Base-by-base conservation (phyloP, 2,888 invertebrate genomes). In the Eudemis profundana region DNA sequence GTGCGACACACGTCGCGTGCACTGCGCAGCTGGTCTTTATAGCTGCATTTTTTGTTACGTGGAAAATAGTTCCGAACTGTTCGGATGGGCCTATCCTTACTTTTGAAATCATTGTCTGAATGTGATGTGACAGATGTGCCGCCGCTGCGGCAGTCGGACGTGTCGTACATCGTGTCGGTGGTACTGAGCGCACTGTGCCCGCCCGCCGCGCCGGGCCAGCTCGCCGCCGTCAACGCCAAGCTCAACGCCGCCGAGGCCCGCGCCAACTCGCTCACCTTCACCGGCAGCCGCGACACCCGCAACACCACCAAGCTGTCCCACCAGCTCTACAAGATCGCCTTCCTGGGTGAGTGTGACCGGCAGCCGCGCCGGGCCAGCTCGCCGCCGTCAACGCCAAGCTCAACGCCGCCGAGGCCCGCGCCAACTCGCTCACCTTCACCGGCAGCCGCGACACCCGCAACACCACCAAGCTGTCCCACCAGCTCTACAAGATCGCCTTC, bases 141-240 rank as follows among this genome's bases (percentile, higher is more conserved):
- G 0, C 96, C 96, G 73, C 94, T 99, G 79, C 95, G 97, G 60
- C 96, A 96, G 78, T 94, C 95, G 14, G 99, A 99, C 84, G 96
- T 99, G 15, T 95, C 96, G 70, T 99, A 97, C 89, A 95, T 98
- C 59, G 93, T 99, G 68, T 97, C 96, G 2, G 95, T 98, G 27
- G 96, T 99, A 12, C 93, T 99, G 29, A 97, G 96, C 84, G 97
- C 98, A 8, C 94, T 99, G 83, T 90, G 90, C 67, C 91, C 91
- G 0, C 91, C 92, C 44, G 90, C 91, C 40, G 85, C 97, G 29
- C 95, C 97, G 0, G 95, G 95, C 1, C 95, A 95, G 8, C 94
- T 96, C 68, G 94, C 95, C 0, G 93, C 95, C 0, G 95, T 95
- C 72, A 96, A 95, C 76, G 93, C 96, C 66, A 96, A 97, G 79